Evolutionary conservation across 2,797 vertebrate genomes (phyloP).

Genomic region (Poecile montanus): DNA sequence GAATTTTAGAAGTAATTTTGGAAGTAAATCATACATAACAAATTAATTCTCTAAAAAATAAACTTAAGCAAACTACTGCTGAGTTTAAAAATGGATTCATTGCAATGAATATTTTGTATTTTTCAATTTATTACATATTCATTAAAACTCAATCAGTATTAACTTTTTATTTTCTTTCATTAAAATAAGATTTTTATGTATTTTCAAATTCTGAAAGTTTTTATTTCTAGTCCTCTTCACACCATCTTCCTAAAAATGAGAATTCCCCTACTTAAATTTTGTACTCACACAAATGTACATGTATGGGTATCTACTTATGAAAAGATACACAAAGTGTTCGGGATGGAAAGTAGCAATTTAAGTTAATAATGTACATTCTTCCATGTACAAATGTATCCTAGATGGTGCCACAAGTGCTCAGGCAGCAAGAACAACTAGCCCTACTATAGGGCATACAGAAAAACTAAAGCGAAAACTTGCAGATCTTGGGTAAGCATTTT

Average conservation of each 20-base stretch:
- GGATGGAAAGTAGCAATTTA: neutral
- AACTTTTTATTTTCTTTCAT: neutral
- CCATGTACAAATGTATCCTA: conserved; percentile 70
- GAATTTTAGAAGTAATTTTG: neutral
- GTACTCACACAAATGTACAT: neutral
- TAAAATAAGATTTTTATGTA: neutral
- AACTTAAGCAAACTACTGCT: neutral
- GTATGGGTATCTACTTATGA: neutral
- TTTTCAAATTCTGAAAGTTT: neutral
- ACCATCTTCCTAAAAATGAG: neutral
- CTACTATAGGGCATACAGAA: conserved; percentile 76
- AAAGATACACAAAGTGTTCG: neutral
- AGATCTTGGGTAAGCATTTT: conserved; percentile 81
- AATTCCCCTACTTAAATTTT: neutral
- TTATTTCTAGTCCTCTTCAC: neutral
- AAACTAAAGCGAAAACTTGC: conserved; percentile 78
- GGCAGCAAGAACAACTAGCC: conserved; percentile 72
- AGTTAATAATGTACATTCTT: conserved; percentile 62
- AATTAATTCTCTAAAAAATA: neutral
- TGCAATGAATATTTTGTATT: neutral
- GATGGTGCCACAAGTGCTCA: conserved; percentile 76
- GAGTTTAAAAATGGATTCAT: neutral
- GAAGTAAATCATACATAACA: neutral
- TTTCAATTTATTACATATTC: neutral
- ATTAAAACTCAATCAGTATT: neutral